Evolutionary conservation across 2,888 invertebrate species (phyloP).

Genomic region (Perizoma flavofasciatum): DNA sequence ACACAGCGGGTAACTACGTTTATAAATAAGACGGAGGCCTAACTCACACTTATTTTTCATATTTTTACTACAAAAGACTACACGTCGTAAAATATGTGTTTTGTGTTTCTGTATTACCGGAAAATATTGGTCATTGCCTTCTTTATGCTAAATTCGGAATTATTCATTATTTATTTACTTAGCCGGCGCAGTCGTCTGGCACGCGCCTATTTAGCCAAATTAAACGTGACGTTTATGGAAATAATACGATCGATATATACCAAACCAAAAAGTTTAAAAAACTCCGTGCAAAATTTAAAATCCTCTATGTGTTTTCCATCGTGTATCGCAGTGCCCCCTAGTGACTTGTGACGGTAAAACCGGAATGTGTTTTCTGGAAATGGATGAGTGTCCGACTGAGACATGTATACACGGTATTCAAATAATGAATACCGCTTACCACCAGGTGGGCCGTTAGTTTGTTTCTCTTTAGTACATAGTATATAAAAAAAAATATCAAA

Average conservation of each 20-base stretch:
- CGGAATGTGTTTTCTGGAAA: too few relatives aligned
- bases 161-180: constrained; percentile 1
- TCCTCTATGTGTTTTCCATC: too few relatives aligned
- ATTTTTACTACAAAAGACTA: neutral
- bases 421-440: neutral
- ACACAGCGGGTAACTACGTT: too few relatives aligned
- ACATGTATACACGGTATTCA: neutral
- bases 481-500: constrained; percentile 1
- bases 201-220: neutral
- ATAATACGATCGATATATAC: neutral
- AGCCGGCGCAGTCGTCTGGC: neutral
- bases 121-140: constrained; percentile 6
- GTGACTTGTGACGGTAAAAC: too few relatives aligned
- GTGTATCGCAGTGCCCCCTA: too few relatives aligned
- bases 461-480: neutral
- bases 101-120: neutral
- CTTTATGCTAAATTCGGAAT: constrained; percentile 2
- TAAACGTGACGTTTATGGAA: constrained; percentile 1
- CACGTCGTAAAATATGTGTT: neutral
- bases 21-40: too few relatives aligned
- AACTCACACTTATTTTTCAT: too few relatives aligned
- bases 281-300: too few relatives aligned
- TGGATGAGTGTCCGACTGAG: too few relatives aligned
- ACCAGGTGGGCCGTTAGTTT: neutral
- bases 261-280: too few relatives aligned